Percentiles rank a stretch among this genome's conserved stretches.
These are phyloP conservation scores for Apostichopus californicus DNA, from an alignment of 35 echinoderm and acorn worm genomes.

Conservation along the genomic window DNA sequence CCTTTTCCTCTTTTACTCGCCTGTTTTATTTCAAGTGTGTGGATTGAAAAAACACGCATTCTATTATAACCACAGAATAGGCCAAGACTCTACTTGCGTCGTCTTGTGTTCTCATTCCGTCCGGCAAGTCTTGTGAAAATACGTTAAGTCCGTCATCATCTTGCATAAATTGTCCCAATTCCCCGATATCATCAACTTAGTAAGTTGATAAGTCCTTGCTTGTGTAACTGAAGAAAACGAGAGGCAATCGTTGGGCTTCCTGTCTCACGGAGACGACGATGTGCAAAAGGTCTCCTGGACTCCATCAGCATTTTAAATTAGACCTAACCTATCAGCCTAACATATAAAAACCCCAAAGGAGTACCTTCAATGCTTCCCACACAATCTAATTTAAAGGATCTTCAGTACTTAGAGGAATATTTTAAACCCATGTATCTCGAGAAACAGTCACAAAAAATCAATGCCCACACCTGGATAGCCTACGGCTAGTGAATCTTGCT, in stretches of 20 bases:
- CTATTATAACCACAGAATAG: neutral
- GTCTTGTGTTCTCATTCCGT: slow-evolving; percentile 9
- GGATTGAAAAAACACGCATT: neutral
- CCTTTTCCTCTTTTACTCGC: too few relatives aligned
- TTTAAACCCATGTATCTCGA: neutral
- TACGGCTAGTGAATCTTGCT: neutral
- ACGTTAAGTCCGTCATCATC: neutral
- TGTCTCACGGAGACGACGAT: neutral
- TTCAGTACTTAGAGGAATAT: neutral
- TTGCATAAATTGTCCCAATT: slow-evolving; percentile 18
- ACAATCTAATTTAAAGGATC: neutral
- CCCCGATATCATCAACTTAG: neutral
- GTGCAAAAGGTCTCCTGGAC: neutral
- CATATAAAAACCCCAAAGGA: neutral
- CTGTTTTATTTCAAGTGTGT: too few relatives aligned
- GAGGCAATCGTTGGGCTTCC: neutral
- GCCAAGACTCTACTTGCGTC: neutral
- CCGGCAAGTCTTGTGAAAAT: neutral
- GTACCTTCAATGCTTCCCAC: neutral
- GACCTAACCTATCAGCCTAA: slow-evolving; percentile 6
- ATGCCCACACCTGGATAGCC: slow-evolving; percentile 16
- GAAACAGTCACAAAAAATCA: slow-evolving; percentile 2
- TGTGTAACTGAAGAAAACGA: neutral
- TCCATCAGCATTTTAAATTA: neutral
- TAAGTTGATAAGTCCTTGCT: neutral